Evolutionary conservation across 53 echinoderm and acorn worm species (phyloP), one percentile per base, ranked within the genome.

Genomic region (Holothuria leucospilota): DNA sequence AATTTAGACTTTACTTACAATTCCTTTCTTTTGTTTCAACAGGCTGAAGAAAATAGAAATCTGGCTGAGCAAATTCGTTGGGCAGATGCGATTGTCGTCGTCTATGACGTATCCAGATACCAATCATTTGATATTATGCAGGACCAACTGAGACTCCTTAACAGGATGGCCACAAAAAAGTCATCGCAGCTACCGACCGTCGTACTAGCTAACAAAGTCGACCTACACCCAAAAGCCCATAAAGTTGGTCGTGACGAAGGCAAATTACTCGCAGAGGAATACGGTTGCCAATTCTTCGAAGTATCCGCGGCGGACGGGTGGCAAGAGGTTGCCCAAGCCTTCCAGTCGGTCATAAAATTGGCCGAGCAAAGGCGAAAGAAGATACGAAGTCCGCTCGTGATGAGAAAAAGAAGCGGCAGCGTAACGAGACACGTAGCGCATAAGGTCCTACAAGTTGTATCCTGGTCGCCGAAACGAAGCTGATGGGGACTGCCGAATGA

Each of bases 221-320:
- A 96, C 81, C 87, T 94, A 30, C 92, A 96, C 26, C 94, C 92
- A 28, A 88, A 86, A 7, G 84, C 84, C 24, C 90, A 94, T 10
- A 90, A 94, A 21, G 94, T 96, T 21, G 77, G 77, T 58, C 39
- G 85, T 10, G 94, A 94, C 8, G 96, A 96, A 38, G 96, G 94
- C 25, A 71, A 87, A 13, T 84, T 88, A 23, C 85, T 96, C 41
- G 96, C 96, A 51, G 94, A 92, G 46, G 94, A 92, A 77, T 94
- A 96, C 90, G 92, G 96, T 7, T 96, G 94, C 82, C 89, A 92
- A 73, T 96, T 96, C 85, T 96, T 92, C 59, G 96, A 96, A 75
- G 96, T 96, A 13, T 94, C 96, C 6, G 96, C 96, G 13, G 94
- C 94, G 14, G 96, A 94, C 20, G 96, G 94, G 21, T 92, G 91